A percentile compares a stretch with the other conserved stretches of the same genome.
These are phyloP conservation scores for Leptopterna dolabrata DNA, from an alignment of 2,888 invertebrate genomes.

Conservation along the genomic window DNA sequence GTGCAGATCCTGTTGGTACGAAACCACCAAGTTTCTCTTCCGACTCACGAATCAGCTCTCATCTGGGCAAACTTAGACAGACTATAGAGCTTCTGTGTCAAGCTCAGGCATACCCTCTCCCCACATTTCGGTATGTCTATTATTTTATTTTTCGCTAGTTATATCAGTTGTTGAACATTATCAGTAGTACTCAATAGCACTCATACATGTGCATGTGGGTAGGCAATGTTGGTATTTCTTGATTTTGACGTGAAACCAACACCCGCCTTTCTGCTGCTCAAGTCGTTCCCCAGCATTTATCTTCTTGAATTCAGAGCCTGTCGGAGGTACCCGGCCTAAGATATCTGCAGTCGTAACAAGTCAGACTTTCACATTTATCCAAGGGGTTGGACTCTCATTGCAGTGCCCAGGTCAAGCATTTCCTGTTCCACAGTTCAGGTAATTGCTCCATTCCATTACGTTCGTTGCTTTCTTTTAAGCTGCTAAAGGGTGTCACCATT, in stretches of 20 bases:
- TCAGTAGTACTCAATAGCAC: too few species aligned
- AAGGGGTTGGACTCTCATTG: constrained; percentile 71
- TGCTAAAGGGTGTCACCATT: too few species aligned
- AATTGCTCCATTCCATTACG: constrained; percentile 64
- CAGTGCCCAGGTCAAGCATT: constrained; percentile 81
- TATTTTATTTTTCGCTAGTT: not conserved
- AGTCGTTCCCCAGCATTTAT: not conserved
- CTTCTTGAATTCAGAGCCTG: constrained; percentile 63
- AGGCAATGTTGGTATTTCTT: too few species aligned
- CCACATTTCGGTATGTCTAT: constrained; percentile 70
- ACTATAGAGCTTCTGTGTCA: constrained; percentile 69
- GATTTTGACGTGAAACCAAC: not conserved
- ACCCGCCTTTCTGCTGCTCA: not conserved
- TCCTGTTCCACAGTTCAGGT: constrained; percentile 73
- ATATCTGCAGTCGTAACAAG: constrained; percentile 70
- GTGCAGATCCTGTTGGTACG: constrained; percentile 68
- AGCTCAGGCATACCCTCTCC: constrained; percentile 73
- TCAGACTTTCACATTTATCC: constrained; percentile 58
- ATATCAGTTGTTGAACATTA: too few species aligned
- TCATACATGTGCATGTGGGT: too few species aligned
- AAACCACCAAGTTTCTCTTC: constrained; percentile 73
- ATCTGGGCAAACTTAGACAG: constrained; percentile 62
- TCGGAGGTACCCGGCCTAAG: constrained; percentile 74
- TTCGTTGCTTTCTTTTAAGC: too few species aligned
- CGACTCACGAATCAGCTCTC: constrained; percentile 68